Percentiles rank a stretch among this genome's conserved stretches.
Conservation (phyloP, 2,888 invertebrate genomes). For the Hydrotaea cyrtoneurina region DNA sequence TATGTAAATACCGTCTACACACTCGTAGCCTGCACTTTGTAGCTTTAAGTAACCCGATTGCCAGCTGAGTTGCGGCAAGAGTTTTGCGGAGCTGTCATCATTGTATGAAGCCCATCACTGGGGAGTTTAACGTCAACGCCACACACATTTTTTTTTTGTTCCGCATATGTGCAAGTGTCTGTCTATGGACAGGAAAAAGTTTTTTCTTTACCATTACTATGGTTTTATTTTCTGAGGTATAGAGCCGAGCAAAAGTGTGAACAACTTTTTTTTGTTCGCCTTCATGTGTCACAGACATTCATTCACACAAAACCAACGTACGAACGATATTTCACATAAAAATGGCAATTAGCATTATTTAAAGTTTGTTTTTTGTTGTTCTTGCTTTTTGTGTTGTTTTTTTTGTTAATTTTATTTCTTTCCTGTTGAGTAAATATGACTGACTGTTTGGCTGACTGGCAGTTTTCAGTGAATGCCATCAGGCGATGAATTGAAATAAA, state of each 20-base stretch:
- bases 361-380: too few species aligned
- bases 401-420: conserved; percentile 30
- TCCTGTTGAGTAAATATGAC: conserved; percentile 51
- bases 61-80: conserved; percentile 44
- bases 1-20: conserved; percentile 33
- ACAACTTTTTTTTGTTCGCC: conserved; percentile 42
- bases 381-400: neutral
- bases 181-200: neutral
- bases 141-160: neutral
- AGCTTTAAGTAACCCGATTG: conserved; percentile 44
- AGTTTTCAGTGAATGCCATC: conserved; percentile 48
- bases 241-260: conserved; percentile 59
- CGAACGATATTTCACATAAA: conserved; percentile 55
- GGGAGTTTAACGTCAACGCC: conserved; percentile 48
- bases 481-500: conserved; percentile 31
- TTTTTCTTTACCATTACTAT: neutral
- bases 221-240: conserved; percentile 22
- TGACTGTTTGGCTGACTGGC: conserved; percentile 58
- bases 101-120: conserved; percentile 50
- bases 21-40: conserved; percentile 25
- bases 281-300: conserved; percentile 53
- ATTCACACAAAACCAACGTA: neutral
- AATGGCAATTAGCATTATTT: conserved; percentile 68
- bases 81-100: conserved; percentile 49
- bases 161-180: neutral